phyloP scores from a whole-genome alignment of 2,113 vertebrate species.

The Mormyrus iriodes region DNA sequence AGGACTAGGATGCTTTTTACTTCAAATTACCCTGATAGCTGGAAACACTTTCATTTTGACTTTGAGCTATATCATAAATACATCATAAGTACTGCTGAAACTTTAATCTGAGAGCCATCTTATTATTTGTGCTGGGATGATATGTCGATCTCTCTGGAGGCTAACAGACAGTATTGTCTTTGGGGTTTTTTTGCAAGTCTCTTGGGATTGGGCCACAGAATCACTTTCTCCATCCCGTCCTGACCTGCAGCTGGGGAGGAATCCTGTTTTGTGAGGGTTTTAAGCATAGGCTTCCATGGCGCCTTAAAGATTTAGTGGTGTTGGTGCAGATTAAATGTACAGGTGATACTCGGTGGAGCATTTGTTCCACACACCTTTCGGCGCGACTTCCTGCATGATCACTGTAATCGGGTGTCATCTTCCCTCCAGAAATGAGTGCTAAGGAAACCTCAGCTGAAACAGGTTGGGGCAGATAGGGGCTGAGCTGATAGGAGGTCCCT shows the following conservation, averaged over 20 bases:
- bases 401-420: background rate
- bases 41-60: constrained; percentile 23
- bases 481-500: background rate
- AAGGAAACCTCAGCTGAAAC: background rate
- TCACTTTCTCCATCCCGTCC: constrained; percentile 44
- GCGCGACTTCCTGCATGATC: background rate
- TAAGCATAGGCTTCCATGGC: constrained; percentile 62
- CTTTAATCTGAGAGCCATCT: background rate
- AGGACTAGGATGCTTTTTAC: background rate
- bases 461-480: background rate
- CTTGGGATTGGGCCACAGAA: background rate
- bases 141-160: background rate
- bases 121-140: background rate
- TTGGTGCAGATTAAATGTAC: constrained; percentile 38
- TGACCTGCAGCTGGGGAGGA: constrained; percentile 63
- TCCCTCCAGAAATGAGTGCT: background rate
- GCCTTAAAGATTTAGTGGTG: constrained; percentile 70
- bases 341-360: background rate
- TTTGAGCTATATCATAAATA: constrained; percentile 8
- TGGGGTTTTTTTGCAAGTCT: background rate
- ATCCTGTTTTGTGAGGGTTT: constrained; percentile 59
- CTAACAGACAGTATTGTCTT: background rate
- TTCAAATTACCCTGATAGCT: background rate
- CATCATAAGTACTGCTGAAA: constrained; percentile 2
- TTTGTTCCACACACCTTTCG: background rate